Evolutionary conservation across 1,140 invertebrate species (phyloP).

Genomic region (Diuraphis noxia): DNA sequence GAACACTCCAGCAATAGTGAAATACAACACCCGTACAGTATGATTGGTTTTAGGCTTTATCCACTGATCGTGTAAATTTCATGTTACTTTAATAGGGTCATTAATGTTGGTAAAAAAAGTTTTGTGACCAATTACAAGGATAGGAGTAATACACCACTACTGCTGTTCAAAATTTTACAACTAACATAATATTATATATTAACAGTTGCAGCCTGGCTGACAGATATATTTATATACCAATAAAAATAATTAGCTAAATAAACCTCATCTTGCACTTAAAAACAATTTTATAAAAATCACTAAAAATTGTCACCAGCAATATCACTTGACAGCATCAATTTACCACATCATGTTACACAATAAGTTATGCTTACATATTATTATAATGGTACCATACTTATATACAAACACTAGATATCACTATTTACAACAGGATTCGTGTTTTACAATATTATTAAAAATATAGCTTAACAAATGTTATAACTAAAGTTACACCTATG

Average conservation of each 20-base stretch:
- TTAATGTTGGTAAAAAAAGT: not conserved
- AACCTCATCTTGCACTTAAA: not conserved
- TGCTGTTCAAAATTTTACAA: not conserved
- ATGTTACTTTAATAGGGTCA: not conserved
- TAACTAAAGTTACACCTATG: constrained; percentile 27
- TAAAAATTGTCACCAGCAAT: not conserved
- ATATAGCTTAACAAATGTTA: not conserved
- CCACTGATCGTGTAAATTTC: not conserved
- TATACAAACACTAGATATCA: not conserved
- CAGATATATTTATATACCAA: not conserved
- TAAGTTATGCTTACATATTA: not conserved
- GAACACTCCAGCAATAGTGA: not conserved
- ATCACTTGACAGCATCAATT: not conserved
- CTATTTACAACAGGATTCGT: not conserved
- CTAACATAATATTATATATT: not conserved
- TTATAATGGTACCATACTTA: not conserved
- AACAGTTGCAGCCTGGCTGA: not conserved
- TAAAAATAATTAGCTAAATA: not conserved
- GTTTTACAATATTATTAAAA: not conserved
- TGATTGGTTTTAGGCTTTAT: not conserved
- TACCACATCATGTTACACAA: not conserved
- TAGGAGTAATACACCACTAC: not conserved
- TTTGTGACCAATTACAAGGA: not conserved
- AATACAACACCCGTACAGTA: not conserved
- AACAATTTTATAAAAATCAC: not conserved